Conservation (phyloP, 2,888 invertebrate genomes). For the Cheilosia vulpina region DNA sequence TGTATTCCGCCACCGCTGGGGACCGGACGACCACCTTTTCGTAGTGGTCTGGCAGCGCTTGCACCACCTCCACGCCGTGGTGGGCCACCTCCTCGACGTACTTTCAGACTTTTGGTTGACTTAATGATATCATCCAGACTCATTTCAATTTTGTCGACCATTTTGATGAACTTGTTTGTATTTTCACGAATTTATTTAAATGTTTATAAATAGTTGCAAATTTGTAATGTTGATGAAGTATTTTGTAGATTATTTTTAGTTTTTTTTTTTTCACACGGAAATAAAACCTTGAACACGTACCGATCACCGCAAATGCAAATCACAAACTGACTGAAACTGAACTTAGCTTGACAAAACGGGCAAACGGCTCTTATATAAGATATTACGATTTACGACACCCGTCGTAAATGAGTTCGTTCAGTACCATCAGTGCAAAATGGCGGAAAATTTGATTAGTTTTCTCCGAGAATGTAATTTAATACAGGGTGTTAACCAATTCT, state of each 20-base stretch:
- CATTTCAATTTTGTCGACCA: constrained; percentile 98
- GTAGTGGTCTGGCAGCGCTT: constrained; percentile 83
- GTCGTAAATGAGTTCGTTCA: constrained; percentile 15
- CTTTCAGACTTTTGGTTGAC: constrained; percentile 86
- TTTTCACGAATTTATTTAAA: constrained; percentile 10
- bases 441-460: not conserved
- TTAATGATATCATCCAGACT: constrained; percentile 98
- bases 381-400: too few species aligned
- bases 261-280: constrained; percentile 18
- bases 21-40: constrained; percentile 85
- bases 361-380: not conserved
- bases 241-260: not conserved
- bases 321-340: constrained; percentile 55
- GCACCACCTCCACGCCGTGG: constrained; percentile 85
- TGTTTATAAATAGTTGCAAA: not conserved
- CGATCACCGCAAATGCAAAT: constrained; percentile 23
- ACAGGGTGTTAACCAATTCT: too few species aligned
- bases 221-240: not conserved
- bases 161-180: constrained; percentile 84
- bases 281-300: not conserved
- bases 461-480: not conserved
- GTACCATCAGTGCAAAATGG: not conserved
- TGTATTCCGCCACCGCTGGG: constrained; percentile 83
- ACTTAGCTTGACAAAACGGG: constrained; percentile 25
- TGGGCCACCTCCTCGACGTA: constrained; percentile 86